These are phyloP conservation scores for Camptogramma bilineatum DNA, from an alignment of 2,888 invertebrate species.

Conservation along the genomic window DNA sequence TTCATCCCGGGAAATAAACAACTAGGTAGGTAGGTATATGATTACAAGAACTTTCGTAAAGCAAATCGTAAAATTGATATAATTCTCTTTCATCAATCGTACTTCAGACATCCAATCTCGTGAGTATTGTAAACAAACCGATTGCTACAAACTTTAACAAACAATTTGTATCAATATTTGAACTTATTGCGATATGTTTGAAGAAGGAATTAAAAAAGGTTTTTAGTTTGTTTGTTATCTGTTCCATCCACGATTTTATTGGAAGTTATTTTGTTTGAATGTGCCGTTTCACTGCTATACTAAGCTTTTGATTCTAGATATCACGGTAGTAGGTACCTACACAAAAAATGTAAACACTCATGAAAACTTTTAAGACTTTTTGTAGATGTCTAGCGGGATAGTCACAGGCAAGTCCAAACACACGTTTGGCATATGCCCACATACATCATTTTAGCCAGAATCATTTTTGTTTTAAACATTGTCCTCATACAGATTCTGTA, in stretches of 20 bases:
- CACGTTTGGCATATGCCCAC: too few relatives aligned
- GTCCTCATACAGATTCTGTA: too few relatives aligned
- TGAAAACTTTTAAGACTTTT: too few relatives aligned
- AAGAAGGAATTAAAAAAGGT: neutral
- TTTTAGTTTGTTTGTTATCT: neutral
- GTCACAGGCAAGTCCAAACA: too few relatives aligned
- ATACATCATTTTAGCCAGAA: too few relatives aligned
- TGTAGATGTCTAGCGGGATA: too few relatives aligned
- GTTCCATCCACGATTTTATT: neutral
- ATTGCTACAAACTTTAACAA: slow-evolving; percentile 23
- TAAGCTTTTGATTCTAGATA: neutral
- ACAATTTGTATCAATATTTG: slow-evolving; percentile 26
- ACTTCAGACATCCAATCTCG: slow-evolving; percentile 27
- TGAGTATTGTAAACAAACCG: slow-evolving; percentile 29
- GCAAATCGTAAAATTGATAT: neutral
- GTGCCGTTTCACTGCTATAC: neutral
- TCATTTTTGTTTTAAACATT: too few relatives aligned
- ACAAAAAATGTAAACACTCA: too few relatives aligned
- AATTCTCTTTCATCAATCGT: neutral
- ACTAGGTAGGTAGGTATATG: too few relatives aligned
- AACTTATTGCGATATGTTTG: slow-evolving; percentile 38
- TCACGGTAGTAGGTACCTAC: too few relatives aligned
- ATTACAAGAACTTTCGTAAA: neutral
- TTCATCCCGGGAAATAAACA: too few relatives aligned
- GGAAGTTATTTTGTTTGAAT: neutral